A percentile compares a stretch with the other conserved stretches of the same genome.
Conservation (phyloP, 2,797 vertebrate species). For the Cichlasoma orientale region DNA sequence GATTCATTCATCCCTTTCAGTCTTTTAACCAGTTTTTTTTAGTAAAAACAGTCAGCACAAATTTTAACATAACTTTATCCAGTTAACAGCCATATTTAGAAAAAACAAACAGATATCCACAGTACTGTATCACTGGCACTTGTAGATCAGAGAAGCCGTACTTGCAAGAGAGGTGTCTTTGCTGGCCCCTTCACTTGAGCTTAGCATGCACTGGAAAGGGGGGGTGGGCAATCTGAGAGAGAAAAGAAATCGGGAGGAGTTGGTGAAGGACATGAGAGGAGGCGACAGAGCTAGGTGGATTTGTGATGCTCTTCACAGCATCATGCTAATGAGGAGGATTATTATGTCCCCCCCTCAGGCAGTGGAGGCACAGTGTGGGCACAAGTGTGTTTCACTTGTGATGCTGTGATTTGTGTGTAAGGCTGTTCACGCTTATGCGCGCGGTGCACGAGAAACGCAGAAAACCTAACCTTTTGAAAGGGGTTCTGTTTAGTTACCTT, state of each 20-base stretch:
- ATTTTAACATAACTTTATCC: background rate
- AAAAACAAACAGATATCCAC: background rate
- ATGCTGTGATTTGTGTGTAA: slow-evolving; percentile 17
- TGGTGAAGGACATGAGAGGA: slow-evolving; percentile 39
- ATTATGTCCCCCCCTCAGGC: slow-evolving; percentile 63
- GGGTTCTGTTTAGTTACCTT: background rate
- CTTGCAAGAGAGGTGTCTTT: background rate
- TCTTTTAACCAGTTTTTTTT: background rate
- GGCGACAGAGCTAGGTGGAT: slow-evolving; percentile 54
- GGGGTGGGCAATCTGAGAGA: slow-evolving; percentile 5
- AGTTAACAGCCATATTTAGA: no score
- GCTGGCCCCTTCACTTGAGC: slow-evolving; percentile 13
- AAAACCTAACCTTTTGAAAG: slow-evolving; percentile 11
- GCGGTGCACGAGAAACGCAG: background rate
- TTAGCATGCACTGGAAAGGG: slow-evolving; percentile 2
- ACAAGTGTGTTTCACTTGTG: slow-evolving; percentile 43
- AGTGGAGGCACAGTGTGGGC: slow-evolving; percentile 47
- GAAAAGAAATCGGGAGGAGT: slow-evolving; percentile 5
- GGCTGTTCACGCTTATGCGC: background rate
- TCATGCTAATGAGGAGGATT: slow-evolving; percentile 71
- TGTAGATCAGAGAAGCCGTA: background rate
- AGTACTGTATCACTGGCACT: background rate
- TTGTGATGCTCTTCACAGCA: slow-evolving; percentile 59
- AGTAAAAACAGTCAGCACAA: background rate
- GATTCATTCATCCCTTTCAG: background rate